Evolutionary conservation across 2,888 invertebrate species (phyloP).

Genomic region (Bembecia ichneumoniformis): DNA sequence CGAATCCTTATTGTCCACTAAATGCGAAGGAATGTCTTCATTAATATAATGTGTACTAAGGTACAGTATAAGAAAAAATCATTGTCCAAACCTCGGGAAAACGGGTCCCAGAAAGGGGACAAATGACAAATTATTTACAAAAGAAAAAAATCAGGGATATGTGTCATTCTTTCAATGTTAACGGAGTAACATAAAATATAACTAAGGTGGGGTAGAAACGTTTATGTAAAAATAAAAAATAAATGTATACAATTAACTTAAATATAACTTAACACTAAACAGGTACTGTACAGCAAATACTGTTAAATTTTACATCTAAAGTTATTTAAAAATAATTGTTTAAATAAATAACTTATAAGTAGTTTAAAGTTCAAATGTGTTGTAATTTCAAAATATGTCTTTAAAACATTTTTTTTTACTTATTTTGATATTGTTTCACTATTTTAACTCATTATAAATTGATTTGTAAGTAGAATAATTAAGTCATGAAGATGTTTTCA

Average conservation of each 20-base stretch:
- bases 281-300: slow-evolving; percentile 69
- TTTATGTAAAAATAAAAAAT: background rate
- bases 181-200: background rate
- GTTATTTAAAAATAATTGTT: background rate
- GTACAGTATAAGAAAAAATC: background rate
- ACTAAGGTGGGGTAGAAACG: background rate
- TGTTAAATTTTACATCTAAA: slow-evolving; percentile 24
- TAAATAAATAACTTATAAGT: slow-evolving; percentile 20
- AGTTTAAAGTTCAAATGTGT: slow-evolving; percentile 4
- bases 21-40: slow-evolving; percentile 56
- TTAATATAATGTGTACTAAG: background rate
- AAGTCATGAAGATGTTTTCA: too few relatives aligned
- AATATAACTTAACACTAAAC: slow-evolving; percentile 61
- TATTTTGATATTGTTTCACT: too few relatives aligned
- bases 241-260: slow-evolving; percentile 8
- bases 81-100: background rate
- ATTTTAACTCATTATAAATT: too few relatives aligned
- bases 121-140: background rate
- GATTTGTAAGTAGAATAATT: too few relatives aligned
- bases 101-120: background rate
- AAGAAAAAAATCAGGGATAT: background rate
- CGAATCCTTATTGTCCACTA: slow-evolving; percentile 16
- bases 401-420: too few relatives aligned
- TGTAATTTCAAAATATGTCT: background rate
- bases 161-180: background rate